Evolutionary conservation across 2,888 invertebrate species (phyloP), one percentile per base, ranked within the genome.

Genomic region (Pelosia muscerda): DNA sequence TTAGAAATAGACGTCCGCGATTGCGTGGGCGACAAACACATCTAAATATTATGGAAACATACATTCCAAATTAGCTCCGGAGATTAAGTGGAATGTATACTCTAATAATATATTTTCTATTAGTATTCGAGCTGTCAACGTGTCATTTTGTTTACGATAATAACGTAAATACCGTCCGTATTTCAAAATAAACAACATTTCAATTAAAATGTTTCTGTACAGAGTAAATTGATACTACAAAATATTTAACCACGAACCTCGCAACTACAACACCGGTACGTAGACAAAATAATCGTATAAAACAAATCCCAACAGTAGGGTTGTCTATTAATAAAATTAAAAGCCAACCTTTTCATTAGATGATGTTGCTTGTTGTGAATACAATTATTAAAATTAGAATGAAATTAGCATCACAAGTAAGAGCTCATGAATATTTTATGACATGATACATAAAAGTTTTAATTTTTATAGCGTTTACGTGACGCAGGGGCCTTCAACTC

Each of bases 31-130:
- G 88, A 83, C 77, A 75, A 57, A 76, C 79, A 81, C 86, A 87
- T 88, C 88, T 88, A 88, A 90, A 91, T 90, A 90, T 91, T 90
- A 86, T 88, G 86, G 83, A 86, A 86, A 83, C 81, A 87, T 90
- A 90, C 88, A 88, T 86, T 86, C 86, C 78, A 81, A 89, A 88
- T 88, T 86, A 86, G 85, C 84, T 74, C 66, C 79, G 72, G 73
- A 78, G 79, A 79, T 81, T 77, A 73, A 72, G 56, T 71, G 75
- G 75, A 78, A 79, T 79, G 66, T 65, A 62, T 77, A 71, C 68
- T 76, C 70, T 71, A 75, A 76, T 78, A 75, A 72, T 75, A 77
- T 73, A 80, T 78, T 75, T 71, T 75, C 70, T 63, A 58, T 70
- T 78, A 74, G 72, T 76, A 71, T 68, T 38, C 49, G 61, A 68